These are phyloP conservation scores for Gephyroberyx darwinii DNA, from an alignment of 2,797 vertebrate genomes.

Conservation along the genomic window DNA sequence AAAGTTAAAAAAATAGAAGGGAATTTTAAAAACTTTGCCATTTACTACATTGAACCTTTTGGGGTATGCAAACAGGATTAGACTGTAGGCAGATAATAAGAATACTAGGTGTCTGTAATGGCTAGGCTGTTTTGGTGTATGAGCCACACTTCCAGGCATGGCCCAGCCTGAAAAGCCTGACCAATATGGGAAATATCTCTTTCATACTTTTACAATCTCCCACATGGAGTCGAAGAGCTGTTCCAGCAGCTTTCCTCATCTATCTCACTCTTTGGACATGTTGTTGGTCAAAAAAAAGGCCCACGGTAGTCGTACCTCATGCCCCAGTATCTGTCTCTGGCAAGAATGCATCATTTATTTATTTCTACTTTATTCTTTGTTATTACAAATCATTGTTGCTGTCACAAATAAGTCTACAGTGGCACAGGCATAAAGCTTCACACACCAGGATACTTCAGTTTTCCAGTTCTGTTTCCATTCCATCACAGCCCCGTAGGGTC, in stretches of 20 bases:
- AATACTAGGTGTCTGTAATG: neutral
- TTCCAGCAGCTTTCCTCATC: slow-evolving; percentile 13
- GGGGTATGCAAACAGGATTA: no score
- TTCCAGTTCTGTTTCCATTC: slow-evolving; percentile 20
- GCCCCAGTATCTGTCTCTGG: slow-evolving; percentile 13
- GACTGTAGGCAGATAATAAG: neutral
- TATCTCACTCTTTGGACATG: slow-evolving; percentile 9
- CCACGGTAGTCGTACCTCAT: neutral
- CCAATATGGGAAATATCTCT: neutral
- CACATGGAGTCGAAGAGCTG: neutral
- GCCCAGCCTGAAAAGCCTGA: no score
- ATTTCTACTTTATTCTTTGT: neutral
- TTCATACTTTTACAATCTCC: slow-evolving; percentile 4
- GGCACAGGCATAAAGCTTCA: slow-evolving; percentile 9
- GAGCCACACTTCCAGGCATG: no score
- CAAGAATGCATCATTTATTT: slow-evolving; percentile 20
- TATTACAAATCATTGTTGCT: neutral
- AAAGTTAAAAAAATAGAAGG: neutral
- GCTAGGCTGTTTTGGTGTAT: no score
- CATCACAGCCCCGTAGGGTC: slow-evolving; percentile 24
- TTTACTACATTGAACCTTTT: neutral
- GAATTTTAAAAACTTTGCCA: slow-evolving; percentile 1
- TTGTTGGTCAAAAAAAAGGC: slow-evolving; percentile 24
- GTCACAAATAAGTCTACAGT: neutral
- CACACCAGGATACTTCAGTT: slow-evolving; percentile 13